A percentile compares a stretch with the other conserved stretches of the same genome.
These are phyloP conservation scores for Bimastos eiseni DNA, from an alignment of 2,888 invertebrate genomes.

Conservation along the genomic window DNA sequence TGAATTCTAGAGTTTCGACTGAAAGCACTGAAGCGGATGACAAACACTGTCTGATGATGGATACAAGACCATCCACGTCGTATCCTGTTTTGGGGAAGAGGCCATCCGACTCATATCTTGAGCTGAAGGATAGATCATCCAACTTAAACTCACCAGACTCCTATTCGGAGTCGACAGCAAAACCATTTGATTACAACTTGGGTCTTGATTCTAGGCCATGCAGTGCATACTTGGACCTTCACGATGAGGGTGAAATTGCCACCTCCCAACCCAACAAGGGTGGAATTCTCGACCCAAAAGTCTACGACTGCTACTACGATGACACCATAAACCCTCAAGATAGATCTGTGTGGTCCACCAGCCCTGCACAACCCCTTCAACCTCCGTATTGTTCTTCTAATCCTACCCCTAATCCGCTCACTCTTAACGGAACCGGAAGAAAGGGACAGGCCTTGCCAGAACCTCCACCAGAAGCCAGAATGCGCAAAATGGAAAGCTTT, in stretches of 20 bases:
- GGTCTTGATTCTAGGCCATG: too few species aligned
- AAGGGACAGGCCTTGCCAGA: background rate
- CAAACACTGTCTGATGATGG: background rate
- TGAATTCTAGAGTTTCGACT: background rate
- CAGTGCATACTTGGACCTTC: background rate
- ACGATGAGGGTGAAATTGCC: background rate
- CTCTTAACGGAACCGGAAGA: background rate
- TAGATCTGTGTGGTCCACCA: background rate
- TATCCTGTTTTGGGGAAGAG: background rate
- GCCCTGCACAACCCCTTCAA: background rate
- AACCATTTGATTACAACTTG: background rate
- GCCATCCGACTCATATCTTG: background rate
- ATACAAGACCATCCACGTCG: background rate
- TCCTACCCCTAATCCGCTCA: background rate
- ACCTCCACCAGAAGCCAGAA: background rate
- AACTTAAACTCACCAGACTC: too few species aligned
- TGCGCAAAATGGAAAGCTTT: background rate
- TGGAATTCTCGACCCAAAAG: background rate
- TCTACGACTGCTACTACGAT: background rate
- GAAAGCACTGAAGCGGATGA: background rate
- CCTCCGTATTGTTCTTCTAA: background rate
- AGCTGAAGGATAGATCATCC: too few species aligned
- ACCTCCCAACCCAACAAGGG: background rate
- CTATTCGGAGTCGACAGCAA: background rate
- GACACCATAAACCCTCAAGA: background rate